Evolutionary conservation across 1,140 invertebrate species (phyloP).

Genomic region (Philotrypesis tridentata): DNA sequence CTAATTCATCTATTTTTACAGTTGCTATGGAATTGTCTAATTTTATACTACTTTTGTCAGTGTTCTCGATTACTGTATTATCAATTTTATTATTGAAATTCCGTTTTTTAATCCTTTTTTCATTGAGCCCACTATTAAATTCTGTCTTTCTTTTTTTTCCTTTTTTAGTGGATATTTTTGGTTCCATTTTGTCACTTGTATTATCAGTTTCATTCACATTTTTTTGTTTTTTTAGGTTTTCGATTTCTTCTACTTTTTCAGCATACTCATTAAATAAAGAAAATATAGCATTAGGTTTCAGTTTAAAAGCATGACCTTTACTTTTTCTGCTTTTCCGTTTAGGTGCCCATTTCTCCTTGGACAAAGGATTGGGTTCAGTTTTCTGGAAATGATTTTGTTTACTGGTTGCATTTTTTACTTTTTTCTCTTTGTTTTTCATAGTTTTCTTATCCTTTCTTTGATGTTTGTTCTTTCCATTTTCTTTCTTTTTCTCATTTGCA

Average conservation of each 20-base stretch:
- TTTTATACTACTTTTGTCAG: too few species aligned
- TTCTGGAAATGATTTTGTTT: neutral
- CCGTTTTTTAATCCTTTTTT: too few species aligned
- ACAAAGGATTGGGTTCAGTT: neutral
- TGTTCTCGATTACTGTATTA: too few species aligned
- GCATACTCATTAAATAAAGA: too few species aligned
- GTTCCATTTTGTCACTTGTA: too few species aligned
- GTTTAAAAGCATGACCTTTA: neutral
- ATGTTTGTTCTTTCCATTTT: neutral
- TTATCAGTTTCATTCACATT: neutral
- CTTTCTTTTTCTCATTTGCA: neutral
- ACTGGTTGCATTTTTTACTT: fast-evolving
- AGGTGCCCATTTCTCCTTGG: neutral
- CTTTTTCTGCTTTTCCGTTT: neutral
- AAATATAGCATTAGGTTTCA: fast-evolving
- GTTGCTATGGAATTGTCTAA: too few species aligned
- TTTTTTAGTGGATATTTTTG: too few species aligned
- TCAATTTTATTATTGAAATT: too few species aligned
- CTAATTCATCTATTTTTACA: too few species aligned
- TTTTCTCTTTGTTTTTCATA: neutral
- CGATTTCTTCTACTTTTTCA: neutral
- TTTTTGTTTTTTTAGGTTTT: neutral
- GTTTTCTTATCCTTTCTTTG: neutral
- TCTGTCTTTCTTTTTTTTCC: too few species aligned
- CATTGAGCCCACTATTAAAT: too few species aligned